phyloP scores from a whole-genome alignment of 2,113 vertebrate genomes.

The Tapirus terrestris region DNA sequence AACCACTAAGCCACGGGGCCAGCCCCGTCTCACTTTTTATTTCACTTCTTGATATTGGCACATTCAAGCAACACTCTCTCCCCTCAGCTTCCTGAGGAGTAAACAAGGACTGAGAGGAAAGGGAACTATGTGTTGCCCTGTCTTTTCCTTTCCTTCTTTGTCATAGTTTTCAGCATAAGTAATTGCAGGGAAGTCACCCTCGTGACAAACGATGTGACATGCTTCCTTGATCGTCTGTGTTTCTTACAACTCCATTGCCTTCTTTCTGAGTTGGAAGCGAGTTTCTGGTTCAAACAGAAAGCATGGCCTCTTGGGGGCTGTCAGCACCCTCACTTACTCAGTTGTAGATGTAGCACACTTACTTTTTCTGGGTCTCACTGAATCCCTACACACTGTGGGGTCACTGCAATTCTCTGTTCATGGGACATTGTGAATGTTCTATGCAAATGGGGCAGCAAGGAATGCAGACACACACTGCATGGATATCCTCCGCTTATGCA shows the following conservation, averaged over 20 bases:
- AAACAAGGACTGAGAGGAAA: neutral
- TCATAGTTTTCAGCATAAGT: neutral
- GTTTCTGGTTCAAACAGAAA: neutral
- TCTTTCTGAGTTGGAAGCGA: neutral
- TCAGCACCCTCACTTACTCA: neutral
- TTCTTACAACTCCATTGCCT: neutral
- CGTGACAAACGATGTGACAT: neutral
- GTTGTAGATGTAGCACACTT: neutral
- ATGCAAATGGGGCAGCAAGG: neutral
- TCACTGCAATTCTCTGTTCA: neutral
- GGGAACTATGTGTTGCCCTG: neutral
- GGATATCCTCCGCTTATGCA: neutral
- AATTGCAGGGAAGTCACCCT: neutral
- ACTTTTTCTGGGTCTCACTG: neutral
- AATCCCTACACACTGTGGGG: neutral
- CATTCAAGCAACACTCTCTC: neutral
- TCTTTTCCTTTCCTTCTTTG: neutral
- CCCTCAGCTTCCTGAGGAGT: neutral
- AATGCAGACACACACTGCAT: neutral
- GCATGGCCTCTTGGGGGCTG: neutral
- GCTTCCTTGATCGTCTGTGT: neutral
- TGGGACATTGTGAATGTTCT: neutral
- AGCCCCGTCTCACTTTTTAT: too few relatives aligned
- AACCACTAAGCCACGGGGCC: too few relatives aligned
- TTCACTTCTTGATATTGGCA: neutral